Conservation (phyloP, 1,140 invertebrate genomes). For the Pseudomyrmex dendroicus region DNA sequence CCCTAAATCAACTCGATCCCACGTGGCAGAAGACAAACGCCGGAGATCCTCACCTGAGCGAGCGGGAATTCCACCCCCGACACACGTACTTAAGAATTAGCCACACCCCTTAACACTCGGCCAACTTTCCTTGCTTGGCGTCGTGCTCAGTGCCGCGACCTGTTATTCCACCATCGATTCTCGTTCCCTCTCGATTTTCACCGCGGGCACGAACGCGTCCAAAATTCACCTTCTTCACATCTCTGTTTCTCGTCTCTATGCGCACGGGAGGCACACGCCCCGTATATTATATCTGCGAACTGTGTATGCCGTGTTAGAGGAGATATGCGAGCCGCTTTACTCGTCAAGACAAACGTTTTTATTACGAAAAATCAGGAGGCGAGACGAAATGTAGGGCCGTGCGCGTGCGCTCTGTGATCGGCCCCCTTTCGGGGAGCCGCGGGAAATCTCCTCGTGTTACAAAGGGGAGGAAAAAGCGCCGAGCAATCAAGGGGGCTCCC, state of each 20-base stretch:
- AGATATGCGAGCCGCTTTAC: constrained; percentile 71
- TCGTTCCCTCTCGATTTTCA: constrained; percentile 26
- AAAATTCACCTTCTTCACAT: not conserved
- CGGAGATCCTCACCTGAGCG: not conserved
- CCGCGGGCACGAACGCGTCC: not conserved
- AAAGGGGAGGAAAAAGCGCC: not conserved
- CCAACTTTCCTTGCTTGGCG: constrained; percentile 18
- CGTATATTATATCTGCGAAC: constrained; percentile 18
- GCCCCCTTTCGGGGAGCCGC: constrained; percentile 8
- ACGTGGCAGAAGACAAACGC: constrained; percentile 40
- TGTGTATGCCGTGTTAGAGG: constrained; percentile 51
- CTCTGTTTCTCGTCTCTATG: not conserved
- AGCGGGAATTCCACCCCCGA: not conserved
- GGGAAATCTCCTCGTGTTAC: constrained; percentile 37
- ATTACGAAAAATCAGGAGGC: constrained; percentile 79
- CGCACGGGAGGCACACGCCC: not conserved
- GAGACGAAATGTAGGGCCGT: constrained; percentile 76
- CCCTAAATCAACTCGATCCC: constrained; percentile 36
- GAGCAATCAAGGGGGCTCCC: constrained; percentile 9
- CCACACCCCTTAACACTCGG: constrained; percentile 16
- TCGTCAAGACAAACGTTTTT: constrained; percentile 80
- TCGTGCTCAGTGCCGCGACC: not conserved
- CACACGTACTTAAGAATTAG: constrained; percentile 45
- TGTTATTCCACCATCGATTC: constrained; percentile 39
- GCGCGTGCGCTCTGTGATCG: constrained; percentile 61